Evolutionary conservation across 2,113 vertebrate genomes (phyloP).

Genomic region (Phalacrocorax pelagicus): DNA sequence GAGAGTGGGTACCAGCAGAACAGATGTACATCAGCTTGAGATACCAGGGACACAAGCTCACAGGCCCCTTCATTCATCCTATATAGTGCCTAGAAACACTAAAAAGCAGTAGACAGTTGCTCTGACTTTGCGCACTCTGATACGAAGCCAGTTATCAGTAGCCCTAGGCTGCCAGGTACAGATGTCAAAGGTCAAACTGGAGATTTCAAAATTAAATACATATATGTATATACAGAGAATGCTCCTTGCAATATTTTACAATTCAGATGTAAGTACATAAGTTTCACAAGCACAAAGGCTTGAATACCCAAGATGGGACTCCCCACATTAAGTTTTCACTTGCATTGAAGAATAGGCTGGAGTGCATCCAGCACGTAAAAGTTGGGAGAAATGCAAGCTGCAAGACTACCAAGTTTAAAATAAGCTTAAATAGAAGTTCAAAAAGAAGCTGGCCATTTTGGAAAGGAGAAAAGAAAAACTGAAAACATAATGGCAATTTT

Average conservation of each 20-base stretch:
- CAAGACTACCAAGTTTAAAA: neutral
- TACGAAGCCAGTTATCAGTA: neutral
- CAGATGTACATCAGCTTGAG: neutral
- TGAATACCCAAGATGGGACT: neutral
- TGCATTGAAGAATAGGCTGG: neutral
- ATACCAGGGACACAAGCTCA: neutral
- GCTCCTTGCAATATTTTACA: neutral
- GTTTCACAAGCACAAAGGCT: neutral
- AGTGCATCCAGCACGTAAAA: neutral
- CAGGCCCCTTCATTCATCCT: neutral
- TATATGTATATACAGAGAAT: neutral
- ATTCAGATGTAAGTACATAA: neutral
- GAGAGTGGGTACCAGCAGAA: neutral
- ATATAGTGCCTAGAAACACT: neutral
- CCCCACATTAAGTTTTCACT: neutral
- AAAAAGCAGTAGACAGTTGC: neutral
- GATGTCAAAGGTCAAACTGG: neutral
- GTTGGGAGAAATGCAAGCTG: neutral
- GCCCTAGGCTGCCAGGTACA: neutral
- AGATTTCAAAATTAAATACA: neutral
- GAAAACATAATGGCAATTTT: neutral
- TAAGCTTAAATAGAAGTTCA: neutral
- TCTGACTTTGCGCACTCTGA: neutral
- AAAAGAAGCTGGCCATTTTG: neutral
- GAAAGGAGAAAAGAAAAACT: neutral